phyloP scores from a whole-genome alignment of 2,888 invertebrate species.

The Euplexia lucipara region DNA sequence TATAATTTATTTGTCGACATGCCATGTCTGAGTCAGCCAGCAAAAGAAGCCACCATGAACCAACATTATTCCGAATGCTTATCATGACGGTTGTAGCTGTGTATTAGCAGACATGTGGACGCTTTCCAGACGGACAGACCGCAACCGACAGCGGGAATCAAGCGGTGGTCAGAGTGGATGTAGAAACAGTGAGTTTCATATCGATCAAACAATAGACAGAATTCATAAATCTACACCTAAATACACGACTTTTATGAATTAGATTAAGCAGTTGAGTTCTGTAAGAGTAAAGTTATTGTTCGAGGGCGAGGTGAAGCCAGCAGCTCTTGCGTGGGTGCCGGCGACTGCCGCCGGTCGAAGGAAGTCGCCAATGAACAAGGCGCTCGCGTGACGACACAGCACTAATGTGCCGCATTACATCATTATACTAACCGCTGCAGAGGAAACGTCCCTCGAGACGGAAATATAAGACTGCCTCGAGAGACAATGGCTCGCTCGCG shows the following conservation, averaged over 20 bases:
- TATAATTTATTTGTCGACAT: too few relatives aligned
- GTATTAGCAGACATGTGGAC: neutral
- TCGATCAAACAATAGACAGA: neutral
- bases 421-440: constrained; percentile 63
- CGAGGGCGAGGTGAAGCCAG: constrained; percentile 6
- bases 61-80: neutral
- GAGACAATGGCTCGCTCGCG: constrained; percentile 36
- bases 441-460: constrained; percentile 63
- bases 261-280: constrained; percentile 9
- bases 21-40: too few relatives aligned
- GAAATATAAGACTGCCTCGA: constrained; percentile 65
- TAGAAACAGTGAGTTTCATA: neutral
- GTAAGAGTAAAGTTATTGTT: constrained; percentile 13
- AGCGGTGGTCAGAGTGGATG: neutral
- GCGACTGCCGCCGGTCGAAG: constrained; percentile 51
- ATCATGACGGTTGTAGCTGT: too few relatives aligned
- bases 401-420: constrained; percentile 65
- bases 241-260: neutral
- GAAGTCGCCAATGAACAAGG: constrained; percentile 71
- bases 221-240: neutral
- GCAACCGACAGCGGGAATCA: too few relatives aligned
- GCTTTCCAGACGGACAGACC: neutral
- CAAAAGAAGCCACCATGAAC: neutral
- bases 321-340: constrained; percentile 46
- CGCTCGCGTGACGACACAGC: constrained; percentile 56